Evolutionary conservation across 1,140 invertebrate species (phyloP).

Genomic region (Brachionus rotundiformis): DNA sequence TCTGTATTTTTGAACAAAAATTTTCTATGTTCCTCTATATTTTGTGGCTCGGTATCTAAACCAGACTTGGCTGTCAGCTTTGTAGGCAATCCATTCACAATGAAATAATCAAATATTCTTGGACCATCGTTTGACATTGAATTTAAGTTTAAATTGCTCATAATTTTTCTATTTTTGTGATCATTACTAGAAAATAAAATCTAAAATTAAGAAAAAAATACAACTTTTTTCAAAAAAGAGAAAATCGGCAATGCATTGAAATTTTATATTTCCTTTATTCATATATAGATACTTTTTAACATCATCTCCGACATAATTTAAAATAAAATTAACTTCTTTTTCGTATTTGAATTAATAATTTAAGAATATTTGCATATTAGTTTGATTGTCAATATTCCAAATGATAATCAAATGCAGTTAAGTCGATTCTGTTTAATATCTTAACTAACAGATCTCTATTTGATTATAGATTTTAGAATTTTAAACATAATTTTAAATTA

Average conservation of each 20-base stretch:
- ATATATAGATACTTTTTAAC: not conserved
- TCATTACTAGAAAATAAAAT: not conserved
- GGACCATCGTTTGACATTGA: conserved; percentile 57
- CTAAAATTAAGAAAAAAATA: not conserved
- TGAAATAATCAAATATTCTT: conserved; percentile 81
- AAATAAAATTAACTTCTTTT: conserved; percentile 29
- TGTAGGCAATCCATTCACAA: conserved; percentile 87
- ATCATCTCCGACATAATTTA: conserved; percentile 5
- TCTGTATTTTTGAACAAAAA: conserved; percentile 13
- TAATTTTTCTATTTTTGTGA: not conserved
- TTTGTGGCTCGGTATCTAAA: conserved; percentile 17
- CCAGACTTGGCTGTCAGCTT: conserved; percentile 68
- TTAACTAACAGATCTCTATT: too few species aligned
- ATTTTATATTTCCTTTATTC: not conserved
- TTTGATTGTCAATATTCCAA: not conserved
- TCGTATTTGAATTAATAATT: not conserved
- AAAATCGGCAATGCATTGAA: not conserved
- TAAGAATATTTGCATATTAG: not conserved
- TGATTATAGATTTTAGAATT: too few species aligned
- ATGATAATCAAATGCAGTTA: too few species aligned
- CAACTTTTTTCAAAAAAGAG: not conserved
- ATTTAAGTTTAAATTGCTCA: not conserved
- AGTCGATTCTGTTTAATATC: too few species aligned
- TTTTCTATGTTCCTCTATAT: not conserved
- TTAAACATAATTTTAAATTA: too few species aligned